Evolutionary conservation across 2,113 vertebrate species (phyloP), one percentile per base, ranked within the genome.

Genomic region (Cryptotis parvus): DNA sequence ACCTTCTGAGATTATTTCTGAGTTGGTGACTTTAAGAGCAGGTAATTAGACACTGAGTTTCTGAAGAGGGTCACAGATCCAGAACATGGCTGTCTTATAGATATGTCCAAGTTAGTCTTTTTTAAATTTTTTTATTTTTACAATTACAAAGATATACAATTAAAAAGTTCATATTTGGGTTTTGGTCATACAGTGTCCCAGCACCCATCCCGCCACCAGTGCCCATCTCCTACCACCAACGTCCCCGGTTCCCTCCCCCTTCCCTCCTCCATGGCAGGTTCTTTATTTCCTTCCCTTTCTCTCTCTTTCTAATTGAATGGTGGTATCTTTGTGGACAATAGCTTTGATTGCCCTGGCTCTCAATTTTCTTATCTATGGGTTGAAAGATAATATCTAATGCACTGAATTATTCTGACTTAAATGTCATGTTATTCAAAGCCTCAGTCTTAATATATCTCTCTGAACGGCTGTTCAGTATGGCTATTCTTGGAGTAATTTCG

Each of bases 341-440:
- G 15, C 58, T 94, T 72, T 35, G 18, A 90, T 92, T 88, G 79
- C 16, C 8, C 41, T 43, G 11, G 41, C 14, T 63, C 41, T 95
- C 66, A 18, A 6, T 76, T 14, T 87, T 90, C 65, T 86, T 37
- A 35, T 72, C 87, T 80, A 16, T 80, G 52, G 73, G 12, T 27
- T 88, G 35, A 81, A 63, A 33, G 52, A n/a, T 65, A 83, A 85
- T 20, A 39, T 45, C 66, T 86, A 41, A 29, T 79, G 78, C 39
- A 39, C 39, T 79, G 58, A 45, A 84, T 81, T 49, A 15, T 80
- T 90, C 27, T 86, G 86, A 90, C 70, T 78, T 66, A 68, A n/a
- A 92, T 65, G 52, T 55, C 49, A 83, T 80, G 9, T 39, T 65
- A 49, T 89, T 73, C n/a, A 88, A 91, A 89, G 7, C 14, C 65